These are phyloP conservation scores for Dipus sagitta DNA, from an alignment of 2,797 vertebrate genomes.

Conservation along the genomic window DNA sequence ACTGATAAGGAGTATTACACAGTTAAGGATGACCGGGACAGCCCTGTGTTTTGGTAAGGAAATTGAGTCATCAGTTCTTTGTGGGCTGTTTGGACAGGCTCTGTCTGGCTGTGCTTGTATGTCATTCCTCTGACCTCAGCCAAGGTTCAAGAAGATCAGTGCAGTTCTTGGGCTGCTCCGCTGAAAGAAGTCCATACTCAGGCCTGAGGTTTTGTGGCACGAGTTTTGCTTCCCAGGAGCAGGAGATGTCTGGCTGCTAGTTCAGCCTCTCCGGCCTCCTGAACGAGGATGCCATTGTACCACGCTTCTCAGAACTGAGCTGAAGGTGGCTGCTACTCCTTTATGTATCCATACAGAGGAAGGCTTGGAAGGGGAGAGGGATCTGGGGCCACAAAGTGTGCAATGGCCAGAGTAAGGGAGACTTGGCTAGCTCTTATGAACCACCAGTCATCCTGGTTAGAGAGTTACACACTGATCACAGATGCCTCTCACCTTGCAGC, in stretches of 20 bases:
- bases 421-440: background rate
- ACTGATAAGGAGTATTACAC: constrained; percentile 97
- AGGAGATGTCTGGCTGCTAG: background rate
- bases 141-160: constrained; percentile 1
- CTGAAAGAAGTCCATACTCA: background rate
- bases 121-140: background rate
- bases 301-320: background rate
- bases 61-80: background rate
- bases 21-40: constrained; percentile 96
- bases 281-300: background rate
- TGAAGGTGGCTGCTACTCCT: background rate
- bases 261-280: background rate
- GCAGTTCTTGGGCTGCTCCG: background rate
- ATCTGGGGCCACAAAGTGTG: background rate
- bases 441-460: background rate
- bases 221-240: background rate
- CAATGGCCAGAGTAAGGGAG: background rate
- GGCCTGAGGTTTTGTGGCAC: background rate
- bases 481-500: background rate
- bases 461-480: background rate
- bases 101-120: background rate
- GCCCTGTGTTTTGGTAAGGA: constrained; percentile 96
- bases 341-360: background rate
- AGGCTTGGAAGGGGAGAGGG: background rate
- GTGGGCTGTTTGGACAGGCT: background rate